Percentiles rank a stretch among this genome's conserved stretches.
Evolutionary conservation across 2,888 invertebrate genomes (phyloP).

Genomic region (Plagodis pulveraria): DNA sequence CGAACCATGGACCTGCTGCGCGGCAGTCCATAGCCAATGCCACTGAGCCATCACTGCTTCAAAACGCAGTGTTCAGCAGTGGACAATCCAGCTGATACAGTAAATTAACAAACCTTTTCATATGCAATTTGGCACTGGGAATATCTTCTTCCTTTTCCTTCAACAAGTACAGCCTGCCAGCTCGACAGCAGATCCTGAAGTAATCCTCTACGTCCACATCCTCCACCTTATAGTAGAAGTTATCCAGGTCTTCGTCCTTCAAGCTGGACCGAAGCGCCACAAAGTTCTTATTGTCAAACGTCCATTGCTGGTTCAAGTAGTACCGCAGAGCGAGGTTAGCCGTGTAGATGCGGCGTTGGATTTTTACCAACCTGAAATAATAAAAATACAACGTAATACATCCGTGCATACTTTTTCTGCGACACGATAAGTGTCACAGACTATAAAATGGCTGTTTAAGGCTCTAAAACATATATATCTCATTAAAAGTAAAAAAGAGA

Average conservation of each 20-base stretch:
- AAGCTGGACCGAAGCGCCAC: conserved; percentile 79
- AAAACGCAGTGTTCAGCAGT: too few species aligned
- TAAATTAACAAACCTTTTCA: conserved; percentile 78
- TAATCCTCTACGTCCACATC: conserved; percentile 79
- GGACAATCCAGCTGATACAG: too few species aligned
- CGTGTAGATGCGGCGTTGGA: conserved; percentile 92
- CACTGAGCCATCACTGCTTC: too few species aligned
- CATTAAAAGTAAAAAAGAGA: too few species aligned
- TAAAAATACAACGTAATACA: conserved; percentile 63
- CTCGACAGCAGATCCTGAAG: conserved; percentile 83
- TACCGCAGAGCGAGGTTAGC: conserved; percentile 89
- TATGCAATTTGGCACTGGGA: conserved; percentile 79
- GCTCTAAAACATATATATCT: too few species aligned
- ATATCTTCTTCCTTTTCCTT: conserved; percentile 87
- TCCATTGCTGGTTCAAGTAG: conserved; percentile 92
- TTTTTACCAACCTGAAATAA: conserved; percentile 88
- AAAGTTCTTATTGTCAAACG: conserved; percentile 87
- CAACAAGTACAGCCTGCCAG: conserved; percentile 87
- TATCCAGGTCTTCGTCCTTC: conserved; percentile 73
- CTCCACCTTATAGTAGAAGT: conserved; percentile 86
- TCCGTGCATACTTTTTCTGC: too few species aligned
- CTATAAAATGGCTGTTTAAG: too few species aligned
- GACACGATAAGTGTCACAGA: too few species aligned
- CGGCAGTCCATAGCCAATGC: too few species aligned
- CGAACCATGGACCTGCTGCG: too few species aligned